phyloP scores from a whole-genome alignment of 2,113 vertebrate species.

The Laticauda laticaudata region DNA sequence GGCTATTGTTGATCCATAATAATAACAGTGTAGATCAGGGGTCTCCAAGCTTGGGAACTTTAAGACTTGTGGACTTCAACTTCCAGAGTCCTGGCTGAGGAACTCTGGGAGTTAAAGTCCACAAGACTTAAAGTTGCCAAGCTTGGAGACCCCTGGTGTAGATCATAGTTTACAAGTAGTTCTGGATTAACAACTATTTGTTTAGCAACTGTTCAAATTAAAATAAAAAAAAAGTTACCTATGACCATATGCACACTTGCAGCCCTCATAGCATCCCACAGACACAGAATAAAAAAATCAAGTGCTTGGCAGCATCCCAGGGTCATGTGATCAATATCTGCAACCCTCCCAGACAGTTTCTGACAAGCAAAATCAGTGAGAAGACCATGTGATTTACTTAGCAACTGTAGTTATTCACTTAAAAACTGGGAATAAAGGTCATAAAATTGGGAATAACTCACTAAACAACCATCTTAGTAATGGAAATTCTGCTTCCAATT shows the following conservation, averaged over 20 bases:
- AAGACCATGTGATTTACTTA: background rate
- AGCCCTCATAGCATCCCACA: background rate
- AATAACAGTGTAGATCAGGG: background rate
- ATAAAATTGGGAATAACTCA: background rate
- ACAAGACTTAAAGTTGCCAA: too few species aligned
- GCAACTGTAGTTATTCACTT: background rate
- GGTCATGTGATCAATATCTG: background rate
- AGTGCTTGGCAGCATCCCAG: background rate
- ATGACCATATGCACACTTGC: background rate
- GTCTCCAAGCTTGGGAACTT: too few species aligned
- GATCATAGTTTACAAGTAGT: background rate
- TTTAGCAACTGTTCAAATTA: background rate
- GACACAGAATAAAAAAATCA: background rate
- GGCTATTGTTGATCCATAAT: background rate
- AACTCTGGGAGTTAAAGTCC: too few species aligned
- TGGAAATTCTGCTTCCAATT: background rate
- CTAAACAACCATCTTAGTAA: background rate
- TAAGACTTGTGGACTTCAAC: too few species aligned
- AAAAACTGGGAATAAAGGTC: background rate
- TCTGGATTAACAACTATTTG: background rate
- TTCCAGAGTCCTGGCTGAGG: too few species aligned
- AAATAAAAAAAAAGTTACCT: background rate
- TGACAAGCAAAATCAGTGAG: background rate
- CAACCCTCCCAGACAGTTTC: background rate
- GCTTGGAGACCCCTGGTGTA: background rate